A percentile compares a stretch with the other conserved stretches of the same genome.
Conservation (phyloP, 2,888 invertebrate genomes). For the Dryomyza anilis region DNA sequence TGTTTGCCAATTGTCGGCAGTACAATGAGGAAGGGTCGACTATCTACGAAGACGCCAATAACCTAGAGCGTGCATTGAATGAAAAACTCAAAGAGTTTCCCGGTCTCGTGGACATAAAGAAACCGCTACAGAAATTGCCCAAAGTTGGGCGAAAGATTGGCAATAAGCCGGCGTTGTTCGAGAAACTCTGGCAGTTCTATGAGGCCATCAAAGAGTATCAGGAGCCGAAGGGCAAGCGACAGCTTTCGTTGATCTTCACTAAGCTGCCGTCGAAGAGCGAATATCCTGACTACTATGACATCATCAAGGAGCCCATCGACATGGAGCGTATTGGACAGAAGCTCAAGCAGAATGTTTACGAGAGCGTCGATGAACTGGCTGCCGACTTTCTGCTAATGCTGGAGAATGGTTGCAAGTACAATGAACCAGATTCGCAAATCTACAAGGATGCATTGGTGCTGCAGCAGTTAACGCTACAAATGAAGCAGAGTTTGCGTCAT, state of each 20-base stretch:
- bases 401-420: slow-evolving; percentile 96
- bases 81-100: slow-evolving; percentile 81
- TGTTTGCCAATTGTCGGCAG: slow-evolving; percentile 96
- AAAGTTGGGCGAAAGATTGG: slow-evolving; percentile 48
- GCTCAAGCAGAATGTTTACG: slow-evolving; percentile 77
- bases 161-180: slow-evolving; percentile 65
- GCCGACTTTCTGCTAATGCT: slow-evolving; percentile 92
- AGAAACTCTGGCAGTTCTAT: slow-evolving; percentile 83
- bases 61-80: slow-evolving; percentile 81
- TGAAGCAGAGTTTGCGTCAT: slow-evolving; percentile 82
- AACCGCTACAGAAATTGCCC: slow-evolving; percentile 47
- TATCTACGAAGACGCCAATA: slow-evolving; percentile 93
- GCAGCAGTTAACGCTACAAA: slow-evolving; percentile 89
- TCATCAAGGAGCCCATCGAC: slow-evolving; percentile 95
- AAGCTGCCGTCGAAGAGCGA: slow-evolving; percentile 91
- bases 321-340: slow-evolving; percentile 92
- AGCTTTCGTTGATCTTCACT: slow-evolving; percentile 92
- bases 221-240: slow-evolving; percentile 82
- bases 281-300: slow-evolving; percentile 97
- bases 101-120: slow-evolving; percentile 64
- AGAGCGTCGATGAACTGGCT: slow-evolving; percentile 83
- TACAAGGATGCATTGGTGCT: slow-evolving; percentile 95
- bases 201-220: slow-evolving; percentile 89
- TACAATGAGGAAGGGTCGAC: slow-evolving; percentile 96
- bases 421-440: slow-evolving; percentile 96